Evolutionary conservation across 2,797 vertebrate species (phyloP), one percentile per base, ranked within the genome.

Genomic region (Paedocypris micromegethes): DNA sequence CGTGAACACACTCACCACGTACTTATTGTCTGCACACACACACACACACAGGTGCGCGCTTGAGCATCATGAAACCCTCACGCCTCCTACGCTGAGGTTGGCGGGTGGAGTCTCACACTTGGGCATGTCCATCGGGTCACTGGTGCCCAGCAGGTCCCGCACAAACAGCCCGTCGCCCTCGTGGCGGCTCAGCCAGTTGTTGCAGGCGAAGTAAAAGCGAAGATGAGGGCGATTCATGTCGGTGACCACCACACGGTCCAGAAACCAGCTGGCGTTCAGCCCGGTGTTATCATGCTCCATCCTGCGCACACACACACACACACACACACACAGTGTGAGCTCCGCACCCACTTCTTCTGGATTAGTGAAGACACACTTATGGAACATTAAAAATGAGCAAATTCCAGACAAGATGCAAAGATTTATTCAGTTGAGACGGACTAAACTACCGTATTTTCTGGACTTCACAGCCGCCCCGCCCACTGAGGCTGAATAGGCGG

Each of bases 211-310:
- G 81, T 96, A 98, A 72, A 93, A 97, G 23, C 95, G 88, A 58
- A 98, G 85, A 73, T 98, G 94, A 39, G 96, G 95, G 73, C 95
- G 86, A 81, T 94, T 96, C 86, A 97, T 92, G 78, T 98, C 95
- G 0, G 93, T 98, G 76, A 98, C 88, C 0, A 95, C 89, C 64
- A 95, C 90, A 0, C 88, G 87, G 78, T 98, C 93, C 0, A 98
- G 86, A 84, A 92, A 97, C 96, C 96, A 99, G 74, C 94, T 94
- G 0, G 95, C 78, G 0, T 86, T 96, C 86, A 93, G 69, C 0
- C 96, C 93, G 0, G 96, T 98, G 84, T 97, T 97, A 81, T 99
- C 95, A 0, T 98, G 96, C 66, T 96, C 95, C 7, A 98, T 96
- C 80, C 96, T 99, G 77, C 51, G 78, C 9, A 47, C 3, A 23